Base-by-base conservation (phyloP, 1,140 invertebrate genomes). In the Ips typographus region DNA sequence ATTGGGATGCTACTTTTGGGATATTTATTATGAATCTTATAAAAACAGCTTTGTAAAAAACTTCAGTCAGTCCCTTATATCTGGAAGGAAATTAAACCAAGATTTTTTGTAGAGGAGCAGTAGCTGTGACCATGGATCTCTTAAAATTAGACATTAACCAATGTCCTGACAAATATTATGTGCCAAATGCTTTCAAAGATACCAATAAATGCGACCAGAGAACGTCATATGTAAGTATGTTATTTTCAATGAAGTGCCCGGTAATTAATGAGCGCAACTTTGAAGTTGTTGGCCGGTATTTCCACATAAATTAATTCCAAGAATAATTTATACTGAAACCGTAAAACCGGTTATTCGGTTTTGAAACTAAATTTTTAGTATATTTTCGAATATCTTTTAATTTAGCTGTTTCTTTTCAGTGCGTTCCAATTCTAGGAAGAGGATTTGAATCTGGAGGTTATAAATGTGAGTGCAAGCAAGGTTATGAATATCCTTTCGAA, bases 401-500 rank as follows among this genome's bases (percentile, higher is more conserved):
- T 22, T 22, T 22, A 22, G 22, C 4, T 53, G 8, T 55, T 38
- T 41, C 42, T 58, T 86, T 86, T 42, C 82, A 98, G 94, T 99
- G 96, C 81, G 93, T 97, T 37, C 94, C 95, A 7, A 92, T 98
- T 69, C 86, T 93, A 73, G 95, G 95, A 8, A 86, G 94, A 79
- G 93, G 93, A 55, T 97, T 94, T 80, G 90, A 95, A 72, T 88
- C 89, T 7, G 96, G 96, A 59, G 94, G 94, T n/a, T 99, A 99
- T 83, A 98, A 99, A 83, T 99, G 97, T 81, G 95, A 98, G 80
- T 99, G 96, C 78, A 89, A 93, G 61, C 96, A 98, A 83, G 96
- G 96, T 39, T 99, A 89, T 78, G 97, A 99, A 79, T 99, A 98
- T 85, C 95, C 96, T 0, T 98, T 95, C 79, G 95, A 97, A 82